phyloP scores from a whole-genome alignment of 2,797 vertebrate species.

The Hirundo rustica region DNA sequence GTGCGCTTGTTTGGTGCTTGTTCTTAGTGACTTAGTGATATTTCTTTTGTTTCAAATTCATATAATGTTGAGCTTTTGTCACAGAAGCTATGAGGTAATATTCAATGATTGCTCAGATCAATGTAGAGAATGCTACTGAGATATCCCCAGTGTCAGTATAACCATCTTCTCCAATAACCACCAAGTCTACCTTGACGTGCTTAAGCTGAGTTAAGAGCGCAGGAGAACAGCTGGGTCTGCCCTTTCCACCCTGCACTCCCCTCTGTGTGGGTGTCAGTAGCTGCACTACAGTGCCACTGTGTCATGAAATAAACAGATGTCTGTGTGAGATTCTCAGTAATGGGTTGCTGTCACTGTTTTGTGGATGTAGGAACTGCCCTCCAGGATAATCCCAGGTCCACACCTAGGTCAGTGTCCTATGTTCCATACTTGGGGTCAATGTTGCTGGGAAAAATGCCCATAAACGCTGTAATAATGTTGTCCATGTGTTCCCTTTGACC shows the following conservation, averaged over 20 bases:
- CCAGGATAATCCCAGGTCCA: background rate
- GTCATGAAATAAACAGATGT: background rate
- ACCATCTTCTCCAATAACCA: background rate
- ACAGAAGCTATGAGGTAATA: background rate
- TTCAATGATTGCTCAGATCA: background rate
- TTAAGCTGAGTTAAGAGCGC: background rate
- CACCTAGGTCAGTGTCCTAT: background rate
- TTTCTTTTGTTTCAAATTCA: background rate
- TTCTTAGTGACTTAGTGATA: background rate
- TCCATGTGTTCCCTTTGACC: background rate
- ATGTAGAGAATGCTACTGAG: background rate
- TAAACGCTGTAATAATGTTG: background rate
- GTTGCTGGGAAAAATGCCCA: background rate
- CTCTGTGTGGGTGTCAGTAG: background rate
- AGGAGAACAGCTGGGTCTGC: rapidly evolving
- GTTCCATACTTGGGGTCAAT: background rate
- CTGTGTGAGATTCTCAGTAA: background rate
- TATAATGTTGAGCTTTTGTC: background rate
- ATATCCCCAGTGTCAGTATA: background rate
- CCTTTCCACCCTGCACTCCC: background rate
- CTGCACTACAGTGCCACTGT: background rate
- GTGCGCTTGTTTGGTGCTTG: background rate
- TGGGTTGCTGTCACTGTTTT: background rate
- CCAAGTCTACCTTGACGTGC: background rate
- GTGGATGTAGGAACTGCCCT: background rate